A percentile compares a stretch with the other conserved stretches of the same genome.
These are phyloP conservation scores for Caenorhabditis sp. DNA, from an alignment of 2,888 invertebrate species.

Conservation along the genomic window DNA sequence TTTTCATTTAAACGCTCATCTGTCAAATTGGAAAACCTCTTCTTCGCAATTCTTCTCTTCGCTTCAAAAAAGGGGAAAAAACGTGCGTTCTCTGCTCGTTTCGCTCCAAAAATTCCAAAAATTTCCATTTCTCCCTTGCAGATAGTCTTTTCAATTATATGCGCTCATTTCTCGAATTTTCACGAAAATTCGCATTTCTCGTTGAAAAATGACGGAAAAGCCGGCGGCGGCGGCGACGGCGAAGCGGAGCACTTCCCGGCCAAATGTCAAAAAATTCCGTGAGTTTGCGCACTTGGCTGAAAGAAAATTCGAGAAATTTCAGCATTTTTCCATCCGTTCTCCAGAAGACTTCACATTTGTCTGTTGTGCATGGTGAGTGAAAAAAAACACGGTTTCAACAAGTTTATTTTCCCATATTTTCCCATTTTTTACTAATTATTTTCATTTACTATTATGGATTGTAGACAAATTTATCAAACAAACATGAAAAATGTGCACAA, in stretches of 20 bases:
- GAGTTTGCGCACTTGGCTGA: conserved; percentile 7
- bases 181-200: background rate
- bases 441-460: background rate
- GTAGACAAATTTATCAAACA: too few relatives aligned
- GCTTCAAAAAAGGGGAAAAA: too few relatives aligned
- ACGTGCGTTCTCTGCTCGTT: too few relatives aligned
- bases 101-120: too few relatives aligned
- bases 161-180: conserved; percentile 16
- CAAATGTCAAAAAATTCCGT: conserved; percentile 48
- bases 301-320: conserved; percentile 14
- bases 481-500: too few relatives aligned
- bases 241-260: conserved; percentile 12
- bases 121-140: too few relatives aligned
- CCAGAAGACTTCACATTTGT: conserved; percentile 60
- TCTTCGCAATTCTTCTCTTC: too few relatives aligned
- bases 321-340: conserved; percentile 68
- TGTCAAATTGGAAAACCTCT: too few relatives aligned
- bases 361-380: conserved; percentile 55
- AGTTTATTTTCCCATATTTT: background rate
- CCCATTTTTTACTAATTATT: background rate
- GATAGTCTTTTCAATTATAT: too few relatives aligned
- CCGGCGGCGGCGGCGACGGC: conserved; percentile 1
- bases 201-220: conserved; percentile 35
- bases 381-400: too few relatives aligned
- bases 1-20: too few relatives aligned